Evolutionary conservation across 2,888 invertebrate genomes (phyloP).

Genomic region (Lordiphosa fenestrarum): DNA sequence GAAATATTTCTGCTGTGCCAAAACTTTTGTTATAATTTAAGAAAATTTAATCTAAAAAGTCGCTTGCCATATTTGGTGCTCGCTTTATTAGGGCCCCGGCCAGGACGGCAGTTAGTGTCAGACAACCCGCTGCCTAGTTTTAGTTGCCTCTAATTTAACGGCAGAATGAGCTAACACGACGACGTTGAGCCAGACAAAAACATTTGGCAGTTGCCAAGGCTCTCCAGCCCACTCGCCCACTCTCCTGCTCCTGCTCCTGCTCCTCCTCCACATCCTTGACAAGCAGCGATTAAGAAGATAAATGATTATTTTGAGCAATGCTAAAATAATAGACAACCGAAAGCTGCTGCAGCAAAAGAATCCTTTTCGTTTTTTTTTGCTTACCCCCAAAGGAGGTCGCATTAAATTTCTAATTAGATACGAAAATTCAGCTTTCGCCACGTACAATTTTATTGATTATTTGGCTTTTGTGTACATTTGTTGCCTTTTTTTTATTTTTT

Average conservation of each 20-base stretch:
- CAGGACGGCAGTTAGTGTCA: too few relatives aligned
- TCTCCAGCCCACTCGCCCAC: slow-evolving; percentile 7
- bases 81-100: too few relatives aligned
- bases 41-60: too few relatives aligned
- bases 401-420: slow-evolving; percentile 61
- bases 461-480: background rate
- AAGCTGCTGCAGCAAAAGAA: slow-evolving; percentile 5
- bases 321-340: slow-evolving; percentile 41
- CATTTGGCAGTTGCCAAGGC: slow-evolving; percentile 53
- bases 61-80: too few relatives aligned
- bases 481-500: too few relatives aligned
- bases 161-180: slow-evolving; percentile 48
- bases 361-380: background rate
- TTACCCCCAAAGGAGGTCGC: slow-evolving; percentile 1
- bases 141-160: slow-evolving; percentile 61
- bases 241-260: background rate
- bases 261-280: slow-evolving; percentile 21
- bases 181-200: slow-evolving; percentile 38
- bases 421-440: slow-evolving; percentile 12
- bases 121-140: slow-evolving; percentile 32
- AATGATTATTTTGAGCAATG: slow-evolving; percentile 68
- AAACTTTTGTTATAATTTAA: too few relatives aligned
- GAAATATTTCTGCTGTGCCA: too few relatives aligned
- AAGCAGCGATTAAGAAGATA: slow-evolving; percentile 64
- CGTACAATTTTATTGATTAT: slow-evolving; percentile 16